Evolutionary conservation across 2,888 invertebrate genomes (phyloP).

Genomic region (Eudemis profundana): DNA sequence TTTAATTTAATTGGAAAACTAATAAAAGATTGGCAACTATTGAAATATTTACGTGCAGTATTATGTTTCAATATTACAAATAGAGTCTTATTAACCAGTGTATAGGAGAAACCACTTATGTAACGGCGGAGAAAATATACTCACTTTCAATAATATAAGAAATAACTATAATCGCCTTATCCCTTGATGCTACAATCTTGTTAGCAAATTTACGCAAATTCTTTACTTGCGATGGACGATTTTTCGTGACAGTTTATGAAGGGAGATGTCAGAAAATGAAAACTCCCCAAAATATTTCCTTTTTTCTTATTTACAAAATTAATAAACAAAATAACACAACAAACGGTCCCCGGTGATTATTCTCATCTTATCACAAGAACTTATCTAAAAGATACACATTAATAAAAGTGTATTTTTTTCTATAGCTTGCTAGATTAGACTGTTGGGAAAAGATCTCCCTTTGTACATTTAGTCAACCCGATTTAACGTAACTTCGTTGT

Average conservation of each 20-base stretch:
- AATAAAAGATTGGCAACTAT: neutral
- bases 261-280: neutral
- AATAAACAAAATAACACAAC: neutral
- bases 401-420: too few relatives aligned
- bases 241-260: slow-evolving; percentile 40
- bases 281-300: slow-evolving; percentile 11
- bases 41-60: slow-evolving; percentile 36
- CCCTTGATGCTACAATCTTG: slow-evolving; percentile 35
- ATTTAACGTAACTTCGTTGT: too few relatives aligned
- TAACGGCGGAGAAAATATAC: slow-evolving; percentile 15
- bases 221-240: slow-evolving; percentile 42
- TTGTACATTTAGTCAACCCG: too few relatives aligned
- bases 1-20: neutral
- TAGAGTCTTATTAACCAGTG: neutral
- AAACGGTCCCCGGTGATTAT: too few relatives aligned
- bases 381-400: too few relatives aligned
- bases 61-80: slow-evolving; percentile 29
- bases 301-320: neutral
- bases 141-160: slow-evolving; percentile 38
- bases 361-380: too few relatives aligned
- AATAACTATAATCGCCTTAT: slow-evolving; percentile 38
- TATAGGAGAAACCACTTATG: neutral
- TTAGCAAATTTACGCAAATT: slow-evolving; percentile 44
- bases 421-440: too few relatives aligned
- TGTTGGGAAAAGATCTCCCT: too few relatives aligned